These are phyloP conservation scores for Bufotes viridis DNA, from an alignment of 2,797 vertebrate genomes.

Conservation along the genomic window DNA sequence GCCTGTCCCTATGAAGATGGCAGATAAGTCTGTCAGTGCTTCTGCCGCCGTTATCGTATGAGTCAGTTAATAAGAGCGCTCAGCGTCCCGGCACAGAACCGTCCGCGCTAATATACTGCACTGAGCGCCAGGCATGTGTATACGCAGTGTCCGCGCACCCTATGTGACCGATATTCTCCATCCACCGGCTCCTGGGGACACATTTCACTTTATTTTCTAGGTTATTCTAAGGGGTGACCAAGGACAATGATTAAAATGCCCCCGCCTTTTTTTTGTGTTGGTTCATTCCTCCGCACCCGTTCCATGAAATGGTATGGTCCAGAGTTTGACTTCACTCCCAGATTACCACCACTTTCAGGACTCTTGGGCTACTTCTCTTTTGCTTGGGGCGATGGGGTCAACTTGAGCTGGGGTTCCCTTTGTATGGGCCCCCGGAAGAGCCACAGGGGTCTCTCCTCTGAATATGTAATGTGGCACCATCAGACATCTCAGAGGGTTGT, in stretches of 20 bases:
- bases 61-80: slow-evolving; percentile 33
- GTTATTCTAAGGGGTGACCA: not conserved
- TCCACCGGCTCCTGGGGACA: not conserved
- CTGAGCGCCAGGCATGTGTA: slow-evolving; percentile 21
- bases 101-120: slow-evolving; percentile 32
- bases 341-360: too few relatives aligned
- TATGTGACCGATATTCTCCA: not conserved
- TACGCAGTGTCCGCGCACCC: not conserved
- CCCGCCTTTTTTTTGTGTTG: not conserved
- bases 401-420: too few relatives aligned
- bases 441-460: too few relatives aligned
- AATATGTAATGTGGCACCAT: too few relatives aligned
- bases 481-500: too few relatives aligned
- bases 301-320: not conserved
- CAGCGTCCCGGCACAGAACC: slow-evolving; percentile 28
- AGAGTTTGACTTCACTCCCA: not conserved
- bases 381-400: too few relatives aligned
- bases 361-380: too few relatives aligned
- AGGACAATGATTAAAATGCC: not conserved
- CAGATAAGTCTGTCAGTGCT: slow-evolving; percentile 58
- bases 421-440: too few relatives aligned
- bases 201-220: not conserved
- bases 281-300: not conserved
- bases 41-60: slow-evolving; percentile 36
- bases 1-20: slow-evolving; percentile 3